Evolutionary conservation across 2,113 vertebrate genomes (phyloP).

Genomic region (Oryzias celebensis): DNA sequence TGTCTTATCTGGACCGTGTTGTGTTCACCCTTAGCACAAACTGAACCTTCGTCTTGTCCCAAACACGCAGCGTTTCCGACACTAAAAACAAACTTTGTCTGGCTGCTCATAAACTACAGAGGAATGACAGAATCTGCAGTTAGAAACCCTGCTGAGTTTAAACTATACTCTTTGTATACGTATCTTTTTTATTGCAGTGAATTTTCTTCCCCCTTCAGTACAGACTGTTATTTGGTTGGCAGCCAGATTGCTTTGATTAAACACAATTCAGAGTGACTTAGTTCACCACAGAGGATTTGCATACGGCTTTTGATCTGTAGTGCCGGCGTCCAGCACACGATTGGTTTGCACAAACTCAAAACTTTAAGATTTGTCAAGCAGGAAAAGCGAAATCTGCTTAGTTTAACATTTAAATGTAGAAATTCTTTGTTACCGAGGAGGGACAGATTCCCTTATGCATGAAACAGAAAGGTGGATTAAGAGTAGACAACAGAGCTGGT

Average conservation of each 20-base stretch:
- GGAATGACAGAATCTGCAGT: not conserved
- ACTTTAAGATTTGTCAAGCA: constrained; percentile 5
- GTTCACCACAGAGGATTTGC: constrained; percentile 6
- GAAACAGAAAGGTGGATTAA: constrained; percentile 8
- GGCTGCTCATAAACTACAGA: not conserved
- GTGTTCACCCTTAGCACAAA: constrained; percentile 1
- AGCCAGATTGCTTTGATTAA: constrained; percentile 19
- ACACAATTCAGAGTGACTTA: constrained; percentile 2
- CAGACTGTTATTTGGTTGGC: constrained; percentile 8
- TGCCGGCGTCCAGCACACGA: not conserved
- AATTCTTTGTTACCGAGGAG: constrained; percentile 1
- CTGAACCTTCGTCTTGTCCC: constrained; percentile 9
- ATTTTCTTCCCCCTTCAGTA: not conserved
- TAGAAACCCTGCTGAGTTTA: not conserved
- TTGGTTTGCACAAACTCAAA: not conserved
- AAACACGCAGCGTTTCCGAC: not conserved
- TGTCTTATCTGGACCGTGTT: constrained; percentile 19
- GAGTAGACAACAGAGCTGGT: constrained; percentile 7
- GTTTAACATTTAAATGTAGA: constrained; percentile 19
- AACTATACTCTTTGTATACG: constrained; percentile 4
- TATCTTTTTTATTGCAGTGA: not conserved
- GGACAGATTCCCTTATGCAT: not conserved
- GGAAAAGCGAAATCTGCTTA: constrained; percentile 4
- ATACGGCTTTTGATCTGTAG: not conserved
- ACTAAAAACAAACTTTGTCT: not conserved